A percentile compares a stretch with the other conserved stretches of the same genome.
phyloP scores from a whole-genome alignment of 2,797 vertebrate genomes.

The Phalanger gymnotis region DNA sequence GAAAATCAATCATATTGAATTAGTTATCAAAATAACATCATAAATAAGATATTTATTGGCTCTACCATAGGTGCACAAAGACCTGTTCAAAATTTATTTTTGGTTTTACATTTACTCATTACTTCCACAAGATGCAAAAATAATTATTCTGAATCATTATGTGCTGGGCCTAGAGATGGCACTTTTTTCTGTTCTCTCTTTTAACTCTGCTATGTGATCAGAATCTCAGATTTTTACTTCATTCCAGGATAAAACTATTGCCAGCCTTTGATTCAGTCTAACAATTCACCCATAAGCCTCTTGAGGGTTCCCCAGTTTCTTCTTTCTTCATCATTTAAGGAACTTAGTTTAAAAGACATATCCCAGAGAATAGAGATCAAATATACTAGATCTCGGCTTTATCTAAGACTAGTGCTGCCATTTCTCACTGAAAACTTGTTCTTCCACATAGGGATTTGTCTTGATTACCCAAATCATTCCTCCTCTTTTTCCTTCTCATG shows the following conservation, averaged over 20 bases:
- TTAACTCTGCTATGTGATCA: background rate
- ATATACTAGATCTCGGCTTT: background rate
- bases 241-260: background rate
- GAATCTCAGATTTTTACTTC: background rate
- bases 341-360: background rate
- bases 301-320: background rate
- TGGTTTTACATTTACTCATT: slow-evolving; percentile 1
- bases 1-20: background rate
- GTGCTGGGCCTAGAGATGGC: background rate
- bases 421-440: slow-evolving; percentile 3
- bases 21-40: background rate
- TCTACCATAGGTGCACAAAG: background rate
- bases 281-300: background rate
- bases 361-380: background rate
- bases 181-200: slow-evolving; percentile 27
- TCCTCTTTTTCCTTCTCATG: background rate
- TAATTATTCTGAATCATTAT: background rate
- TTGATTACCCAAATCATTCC: slow-evolving; percentile 33
- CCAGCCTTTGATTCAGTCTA: background rate
- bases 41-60: slow-evolving; percentile 14
- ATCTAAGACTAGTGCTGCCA: background rate
- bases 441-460: background rate
- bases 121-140: slow-evolving; percentile 40
- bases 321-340: background rate
- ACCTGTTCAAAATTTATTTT: background rate